Conservation (phyloP, 53 echinoderm and acorn worm genomes). For the Mesocentrotus franciscanus region DNA sequence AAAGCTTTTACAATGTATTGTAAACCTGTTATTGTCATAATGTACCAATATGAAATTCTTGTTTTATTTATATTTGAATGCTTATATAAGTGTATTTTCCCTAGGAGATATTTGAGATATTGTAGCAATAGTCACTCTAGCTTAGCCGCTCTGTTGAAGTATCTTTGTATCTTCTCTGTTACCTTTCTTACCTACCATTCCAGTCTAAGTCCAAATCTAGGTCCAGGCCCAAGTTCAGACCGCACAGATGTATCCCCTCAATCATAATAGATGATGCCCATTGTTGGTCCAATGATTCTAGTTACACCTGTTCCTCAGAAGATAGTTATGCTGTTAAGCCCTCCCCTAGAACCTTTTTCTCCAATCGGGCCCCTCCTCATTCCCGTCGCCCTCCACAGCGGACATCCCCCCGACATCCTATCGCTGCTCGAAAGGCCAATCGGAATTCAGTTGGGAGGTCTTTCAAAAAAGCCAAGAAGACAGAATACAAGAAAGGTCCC, state of each 20-base stretch:
- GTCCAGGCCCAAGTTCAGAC: constrained; percentile 33
- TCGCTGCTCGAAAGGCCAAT: constrained; percentile 48
- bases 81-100: background rate
- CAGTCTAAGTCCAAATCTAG: constrained; percentile 29
- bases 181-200: constrained; percentile 23
- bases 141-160: background rate
- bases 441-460: constrained; percentile 14
- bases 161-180: constrained; percentile 18
- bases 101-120: background rate
- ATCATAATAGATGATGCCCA: constrained; percentile 50
- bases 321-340: constrained; percentile 27
- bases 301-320: constrained; percentile 42
- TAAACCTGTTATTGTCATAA: background rate
- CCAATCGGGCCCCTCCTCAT: constrained; percentile 10
- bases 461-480: background rate
- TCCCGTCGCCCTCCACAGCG: constrained; percentile 12
- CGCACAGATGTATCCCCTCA: constrained; percentile 17
- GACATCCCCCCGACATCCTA: background rate
- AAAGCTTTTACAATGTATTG: background rate
- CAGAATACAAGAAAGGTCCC: constrained; percentile 27
- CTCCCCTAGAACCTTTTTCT: background rate
- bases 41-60: background rate
- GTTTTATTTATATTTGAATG: background rate
- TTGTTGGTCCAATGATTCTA: constrained; percentile 42
- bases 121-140: constrained; percentile 26